phyloP scores from a whole-genome alignment of 2,888 invertebrate species.

The Resseliella maxima region DNA sequence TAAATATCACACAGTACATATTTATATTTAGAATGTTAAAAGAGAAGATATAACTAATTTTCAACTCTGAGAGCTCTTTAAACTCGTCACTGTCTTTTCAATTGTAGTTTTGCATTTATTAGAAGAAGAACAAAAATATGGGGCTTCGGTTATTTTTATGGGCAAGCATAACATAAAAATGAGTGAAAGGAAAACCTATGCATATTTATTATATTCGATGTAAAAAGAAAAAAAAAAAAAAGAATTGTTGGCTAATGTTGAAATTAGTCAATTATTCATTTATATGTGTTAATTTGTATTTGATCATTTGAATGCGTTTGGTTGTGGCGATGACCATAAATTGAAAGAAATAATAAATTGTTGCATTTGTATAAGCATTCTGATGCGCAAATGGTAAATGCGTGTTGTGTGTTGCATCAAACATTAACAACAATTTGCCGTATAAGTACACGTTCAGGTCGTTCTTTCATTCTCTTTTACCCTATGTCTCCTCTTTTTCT shows the following conservation, averaged over 20 bases:
- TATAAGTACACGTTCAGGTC: not conserved
- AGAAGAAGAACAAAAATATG: no score
- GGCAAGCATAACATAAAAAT: no score
- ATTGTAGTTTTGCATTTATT: no score
- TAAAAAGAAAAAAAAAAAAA: not conserved
- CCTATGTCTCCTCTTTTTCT: not conserved
- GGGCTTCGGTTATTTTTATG: no score
- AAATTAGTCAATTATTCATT: conserved; percentile 45
- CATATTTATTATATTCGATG: no score
- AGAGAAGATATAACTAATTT: no score
- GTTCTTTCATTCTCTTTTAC: not conserved
- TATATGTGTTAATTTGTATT: conserved; percentile 53
- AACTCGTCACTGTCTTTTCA: no score
- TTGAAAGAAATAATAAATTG: conserved; percentile 47
- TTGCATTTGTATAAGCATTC: not conserved
- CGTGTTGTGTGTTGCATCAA: not conserved
- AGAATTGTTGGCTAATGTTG: not conserved
- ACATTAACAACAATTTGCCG: conserved; percentile 43
- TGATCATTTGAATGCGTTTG: conserved; percentile 45
- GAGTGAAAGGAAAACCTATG: no score
- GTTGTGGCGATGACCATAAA: conserved; percentile 21
- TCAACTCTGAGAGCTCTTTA: no score
- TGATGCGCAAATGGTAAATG: not conserved
- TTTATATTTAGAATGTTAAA: no score
- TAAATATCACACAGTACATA: no score